Base-by-base conservation (phyloP, 1,140 invertebrate species). In the Parapsyche elsis region DNA sequence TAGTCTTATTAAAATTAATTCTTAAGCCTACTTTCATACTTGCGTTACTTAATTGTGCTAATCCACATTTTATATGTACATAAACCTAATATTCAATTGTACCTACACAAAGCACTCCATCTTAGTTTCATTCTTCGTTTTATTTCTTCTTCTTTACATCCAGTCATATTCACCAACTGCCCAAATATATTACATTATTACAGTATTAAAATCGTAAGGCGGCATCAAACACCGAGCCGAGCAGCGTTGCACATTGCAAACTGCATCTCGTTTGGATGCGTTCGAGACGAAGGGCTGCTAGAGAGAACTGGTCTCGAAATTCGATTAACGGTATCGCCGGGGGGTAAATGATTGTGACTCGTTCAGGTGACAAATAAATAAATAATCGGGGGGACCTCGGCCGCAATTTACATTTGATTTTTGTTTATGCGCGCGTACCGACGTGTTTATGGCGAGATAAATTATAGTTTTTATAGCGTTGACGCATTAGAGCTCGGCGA, bases 301-400 rank as follows among this genome's bases (percentile, higher is more conserved):
- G 57, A 57, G 12, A 61, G 74, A 64, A 64, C 75, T 64, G 30
- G 59, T 64, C 75, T 77, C 44, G 75, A 77, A 77, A 77, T 77
- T 77, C 75, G 75, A 77, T 77, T 77, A 77, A 77, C 75, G 57
- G 75, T 30, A 77, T 19, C 75, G 9, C 57, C 75, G 30, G 75
- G 75, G 75, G 75, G 75, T 64, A 64, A 64, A 26, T 64, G 59
- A 77, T 77, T 77, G 75, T 77, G 75, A 59, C 75, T 77, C 75
- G 57, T 53, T 30, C 75, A 30, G 75, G 53, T 77, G 75, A 77
- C 75, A 77, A 77, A 77, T 77, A 77, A 64, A 77, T 77, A 77
- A 77, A 77, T 77, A 77, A 77, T 64, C 53, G 49, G 2, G 10
- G 45, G 45, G 1, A 0, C 70, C 53, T 24, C 30, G 5, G 21